A percentile compares a stretch with the other conserved stretches of the same genome.
Evolutionary conservation across 92 coral and sea anemone genomes (phyloP).

Genomic region (Nematostella vectensis): DNA sequence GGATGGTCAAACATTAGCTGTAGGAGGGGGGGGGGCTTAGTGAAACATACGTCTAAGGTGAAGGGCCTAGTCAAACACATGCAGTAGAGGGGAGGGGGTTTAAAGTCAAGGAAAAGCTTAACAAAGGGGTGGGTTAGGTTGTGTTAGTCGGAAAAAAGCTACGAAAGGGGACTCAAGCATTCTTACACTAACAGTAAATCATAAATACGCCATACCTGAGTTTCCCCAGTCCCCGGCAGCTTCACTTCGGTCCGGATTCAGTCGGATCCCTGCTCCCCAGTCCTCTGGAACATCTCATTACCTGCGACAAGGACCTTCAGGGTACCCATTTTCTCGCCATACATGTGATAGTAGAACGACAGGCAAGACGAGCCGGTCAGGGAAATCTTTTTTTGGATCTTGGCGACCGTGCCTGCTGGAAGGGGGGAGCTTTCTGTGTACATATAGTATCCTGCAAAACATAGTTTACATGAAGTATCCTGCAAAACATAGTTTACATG

Average conservation of each 20-base stretch:
- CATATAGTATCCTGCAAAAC: slow-evolving; percentile 9
- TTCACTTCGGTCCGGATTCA: slow-evolving; percentile 11
- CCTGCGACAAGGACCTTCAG: slow-evolving; percentile 7
- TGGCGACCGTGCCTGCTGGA: background rate
- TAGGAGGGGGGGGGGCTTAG: too few relatives aligned
- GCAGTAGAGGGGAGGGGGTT: too few relatives aligned
- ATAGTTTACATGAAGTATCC: too few relatives aligned
- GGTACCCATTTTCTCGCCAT: slow-evolving; percentile 13
- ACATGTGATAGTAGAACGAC: slow-evolving; percentile 11
- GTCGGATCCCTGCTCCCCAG: slow-evolving; percentile 7
- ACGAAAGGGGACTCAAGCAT: too few relatives aligned
- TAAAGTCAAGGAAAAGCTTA: too few relatives aligned
- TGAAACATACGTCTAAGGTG: too few relatives aligned
- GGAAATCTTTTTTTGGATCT: background rate
- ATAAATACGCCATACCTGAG: background rate
- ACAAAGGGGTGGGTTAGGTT: too few relatives aligned
- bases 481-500: too few relatives aligned
- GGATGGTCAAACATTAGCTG: too few relatives aligned
- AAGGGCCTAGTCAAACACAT: too few relatives aligned
- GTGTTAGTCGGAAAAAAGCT: too few relatives aligned
- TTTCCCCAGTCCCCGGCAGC: slow-evolving; percentile 16
- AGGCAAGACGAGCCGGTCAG: slow-evolving; percentile 5
- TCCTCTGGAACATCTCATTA: slow-evolving; percentile 1
- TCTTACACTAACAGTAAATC: too few relatives aligned
- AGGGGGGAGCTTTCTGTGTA: slow-evolving; percentile 8